phyloP scores from a whole-genome alignment of 2,797 vertebrate genomes.

The Carduelis carduelis region DNA sequence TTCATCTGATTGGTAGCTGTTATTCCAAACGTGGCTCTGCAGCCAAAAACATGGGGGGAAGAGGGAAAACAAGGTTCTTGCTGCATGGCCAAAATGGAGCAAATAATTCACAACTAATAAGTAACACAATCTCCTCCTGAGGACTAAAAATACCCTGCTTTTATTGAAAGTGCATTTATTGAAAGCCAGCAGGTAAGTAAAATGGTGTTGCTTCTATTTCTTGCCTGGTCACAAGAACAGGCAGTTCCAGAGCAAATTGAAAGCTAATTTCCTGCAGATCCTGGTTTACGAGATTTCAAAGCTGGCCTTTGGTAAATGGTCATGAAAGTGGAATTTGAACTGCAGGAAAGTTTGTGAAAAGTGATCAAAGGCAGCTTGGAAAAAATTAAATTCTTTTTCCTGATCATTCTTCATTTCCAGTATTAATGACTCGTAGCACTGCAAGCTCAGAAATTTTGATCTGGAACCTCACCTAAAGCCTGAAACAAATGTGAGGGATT shows the following conservation, averaged over 20 bases:
- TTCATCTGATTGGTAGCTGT: not conserved
- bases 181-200: not conserved
- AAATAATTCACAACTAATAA: not conserved
- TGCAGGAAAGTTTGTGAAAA: not conserved
- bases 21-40: not conserved
- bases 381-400: not conserved
- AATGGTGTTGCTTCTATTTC: not conserved
- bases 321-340: not conserved
- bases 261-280: conserved; percentile 19
- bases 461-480: not conserved
- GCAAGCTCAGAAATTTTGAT: not conserved
- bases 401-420: not conserved
- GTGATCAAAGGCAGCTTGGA: not conserved
- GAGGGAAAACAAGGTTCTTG: not conserved
- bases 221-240: not conserved
- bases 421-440: not conserved
- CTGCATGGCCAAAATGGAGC: not conserved
- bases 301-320: not conserved
- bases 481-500: not conserved
- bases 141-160: not conserved
- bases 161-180: not conserved
- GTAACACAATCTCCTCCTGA: not conserved
- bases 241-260: conserved; percentile 3
- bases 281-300: not conserved
- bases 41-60: not conserved